A percentile compares a stretch with the other conserved stretches of the same genome.
Evolutionary conservation across 2,888 invertebrate species (phyloP).

Genomic region (Hedya salicella): DNA sequence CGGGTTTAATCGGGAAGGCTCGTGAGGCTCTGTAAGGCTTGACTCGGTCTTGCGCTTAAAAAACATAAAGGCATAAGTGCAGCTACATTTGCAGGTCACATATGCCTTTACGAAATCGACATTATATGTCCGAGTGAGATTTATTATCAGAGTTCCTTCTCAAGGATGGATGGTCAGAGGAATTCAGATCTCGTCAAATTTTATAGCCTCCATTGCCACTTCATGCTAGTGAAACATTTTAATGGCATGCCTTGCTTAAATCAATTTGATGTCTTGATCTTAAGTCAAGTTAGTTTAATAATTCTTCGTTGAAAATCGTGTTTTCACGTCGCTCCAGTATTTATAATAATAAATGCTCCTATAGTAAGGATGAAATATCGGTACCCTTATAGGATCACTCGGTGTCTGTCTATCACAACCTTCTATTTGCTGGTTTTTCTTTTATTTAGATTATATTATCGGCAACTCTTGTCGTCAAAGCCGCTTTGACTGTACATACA

Average conservation of each 20-base stretch:
- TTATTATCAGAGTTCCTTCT: constrained; percentile 51
- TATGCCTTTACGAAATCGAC: constrained; percentile 37
- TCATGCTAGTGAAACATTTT: constrained; percentile 10
- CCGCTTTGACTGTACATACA: too few relatives aligned
- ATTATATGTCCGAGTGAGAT: constrained; percentile 53
- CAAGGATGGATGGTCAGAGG: constrained; percentile 15
- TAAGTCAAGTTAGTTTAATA: too few relatives aligned
- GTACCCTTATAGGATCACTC: too few relatives aligned
- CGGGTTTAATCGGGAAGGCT: constrained; percentile 31
- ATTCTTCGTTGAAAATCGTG: too few relatives aligned
- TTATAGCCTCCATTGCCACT: constrained; percentile 17
- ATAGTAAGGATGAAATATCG: too few relatives aligned
- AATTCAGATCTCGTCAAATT: constrained; percentile 13
- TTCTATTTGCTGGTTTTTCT: too few relatives aligned
- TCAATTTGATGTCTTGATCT: too few relatives aligned
- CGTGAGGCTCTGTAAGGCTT: constrained; percentile 35
- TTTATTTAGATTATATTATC: too few relatives aligned
- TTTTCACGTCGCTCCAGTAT: too few relatives aligned
- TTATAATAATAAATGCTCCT: too few relatives aligned
- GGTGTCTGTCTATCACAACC: too few relatives aligned
- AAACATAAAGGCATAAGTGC: not conserved
- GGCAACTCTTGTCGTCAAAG: too few relatives aligned
- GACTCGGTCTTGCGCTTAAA: not conserved
- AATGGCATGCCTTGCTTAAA: not conserved
- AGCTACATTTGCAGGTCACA: not conserved